Conservation (phyloP, 2,797 vertebrate species). For the Adrianichthys oophorus region DNA sequence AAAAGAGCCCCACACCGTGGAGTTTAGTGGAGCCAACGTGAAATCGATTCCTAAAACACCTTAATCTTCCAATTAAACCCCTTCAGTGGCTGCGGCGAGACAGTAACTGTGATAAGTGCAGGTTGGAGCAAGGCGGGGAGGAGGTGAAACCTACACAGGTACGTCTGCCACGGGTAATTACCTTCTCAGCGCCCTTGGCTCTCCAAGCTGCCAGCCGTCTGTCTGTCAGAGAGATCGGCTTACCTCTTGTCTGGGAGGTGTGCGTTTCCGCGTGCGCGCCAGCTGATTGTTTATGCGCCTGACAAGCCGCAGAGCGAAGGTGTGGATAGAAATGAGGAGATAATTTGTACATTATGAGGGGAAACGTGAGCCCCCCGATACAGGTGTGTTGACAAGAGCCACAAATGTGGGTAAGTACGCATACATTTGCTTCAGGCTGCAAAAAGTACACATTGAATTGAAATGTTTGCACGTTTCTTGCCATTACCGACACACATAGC, state of each 20-base stretch:
- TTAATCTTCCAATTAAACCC: constrained; percentile 71
- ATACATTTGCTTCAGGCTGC: background rate
- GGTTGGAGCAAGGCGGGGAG: constrained; percentile 75
- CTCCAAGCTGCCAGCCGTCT: constrained; percentile 69
- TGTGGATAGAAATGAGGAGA: constrained; percentile 42
- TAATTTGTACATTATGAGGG: constrained; percentile 43
- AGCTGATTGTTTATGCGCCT: constrained; percentile 10
- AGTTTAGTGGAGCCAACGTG: constrained; percentile 43
- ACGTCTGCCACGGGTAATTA: constrained; percentile 79
- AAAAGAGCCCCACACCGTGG: background rate
- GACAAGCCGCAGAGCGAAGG: constrained; percentile 15
- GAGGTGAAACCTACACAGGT: constrained; percentile 71
- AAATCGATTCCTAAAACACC: constrained; percentile 69
- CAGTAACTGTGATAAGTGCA: constrained; percentile 83
- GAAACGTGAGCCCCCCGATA: constrained; percentile 10
- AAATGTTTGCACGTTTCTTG: background rate
- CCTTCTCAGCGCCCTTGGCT: constrained; percentile 66
- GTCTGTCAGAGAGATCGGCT: constrained; percentile 80
- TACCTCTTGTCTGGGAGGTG: constrained; percentile 63
- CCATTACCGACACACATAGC: background rate
- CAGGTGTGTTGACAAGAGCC: constrained; percentile 50
- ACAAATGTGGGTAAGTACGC: constrained; percentile 7
- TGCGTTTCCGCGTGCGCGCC: constrained; percentile 20
- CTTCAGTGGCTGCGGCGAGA: constrained; percentile 58
- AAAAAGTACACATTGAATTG: background rate